Evolutionary conservation across 2,113 vertebrate species (phyloP), one percentile per base, ranked within the genome.

Genomic region (Blennius ocellaris): DNA sequence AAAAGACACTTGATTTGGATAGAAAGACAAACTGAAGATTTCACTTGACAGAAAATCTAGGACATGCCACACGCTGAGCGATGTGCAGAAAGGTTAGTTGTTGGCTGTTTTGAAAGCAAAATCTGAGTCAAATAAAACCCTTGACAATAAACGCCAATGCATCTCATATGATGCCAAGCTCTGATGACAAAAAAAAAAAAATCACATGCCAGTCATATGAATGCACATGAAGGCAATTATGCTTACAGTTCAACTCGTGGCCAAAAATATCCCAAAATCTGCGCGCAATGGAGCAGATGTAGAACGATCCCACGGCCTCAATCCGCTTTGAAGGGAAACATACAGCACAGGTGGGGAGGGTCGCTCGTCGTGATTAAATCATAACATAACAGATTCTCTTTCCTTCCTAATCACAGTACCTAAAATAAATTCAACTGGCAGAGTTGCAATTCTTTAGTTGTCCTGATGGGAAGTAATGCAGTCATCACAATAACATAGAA

Each of bases 81-180:
- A 58, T 9, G 50, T 63, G 51, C 30, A 21, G 8, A 53, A 50
- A 68, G 51, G 64, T 68, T 45, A 74, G 40, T n/a, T 45, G 17
- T 44, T 16, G 56, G 47, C 64, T 69, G 16, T 45, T 62, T 10
- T 57, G 7, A 51, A 41, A 59, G 78, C 47, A 37, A 74, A n/a
- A 38, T 80, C 49, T 47, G 36, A 69, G 16, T 75, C 36, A 64
- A 21, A 69, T 51, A 11, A 69, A 69, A 48, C 58, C 41, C 17
- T 47, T 41, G 7, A 68, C 40, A 12, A 56, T 56, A 37, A 47
- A 58, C 6, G 17, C 11, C 40, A 65, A 6, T 71, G 52, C 8
- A 53, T 45, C 53, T 53, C 7, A 53, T 44, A 38, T 16, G 6
- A 15, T 47, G 51, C 45, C 30, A 62, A 17, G 12, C 45, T 45